phyloP scores from a whole-genome alignment of 64 coral and sea anemone genomes.

The Montipora capricornis region DNA sequence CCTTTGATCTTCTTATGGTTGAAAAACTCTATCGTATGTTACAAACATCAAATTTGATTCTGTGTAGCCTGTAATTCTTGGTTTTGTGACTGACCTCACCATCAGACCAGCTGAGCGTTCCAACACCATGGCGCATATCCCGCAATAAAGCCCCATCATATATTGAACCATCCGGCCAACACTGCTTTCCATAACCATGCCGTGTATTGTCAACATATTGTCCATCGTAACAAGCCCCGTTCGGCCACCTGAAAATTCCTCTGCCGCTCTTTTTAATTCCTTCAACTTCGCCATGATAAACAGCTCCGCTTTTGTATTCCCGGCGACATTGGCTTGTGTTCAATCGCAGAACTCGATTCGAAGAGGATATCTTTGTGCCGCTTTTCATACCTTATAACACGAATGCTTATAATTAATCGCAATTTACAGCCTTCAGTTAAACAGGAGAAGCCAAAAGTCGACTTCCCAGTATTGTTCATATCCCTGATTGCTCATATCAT shows the following conservation, averaged over 20 bases:
- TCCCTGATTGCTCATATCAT: constrained; percentile 26
- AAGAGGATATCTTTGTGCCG: constrained; percentile 7
- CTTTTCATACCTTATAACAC: constrained; percentile 37
- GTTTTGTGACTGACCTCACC: constrained; percentile 68
- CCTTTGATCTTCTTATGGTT: no score
- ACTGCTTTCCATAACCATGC: constrained; percentile 92
- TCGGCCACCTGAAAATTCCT: constrained; percentile 96
- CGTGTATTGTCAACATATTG: constrained; percentile 90
- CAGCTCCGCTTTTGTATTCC: constrained; percentile 90
- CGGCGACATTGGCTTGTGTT: constrained; percentile 88
- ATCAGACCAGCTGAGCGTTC: constrained; percentile 81
- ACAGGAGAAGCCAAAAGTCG: background rate
- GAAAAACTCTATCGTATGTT: no score
- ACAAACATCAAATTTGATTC: no score
- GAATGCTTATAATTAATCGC: no score
- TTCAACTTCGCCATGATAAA: constrained; percentile 89
- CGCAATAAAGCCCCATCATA: constrained; percentile 83
- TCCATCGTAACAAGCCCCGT: constrained; percentile 96
- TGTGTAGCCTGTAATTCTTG: background rate
- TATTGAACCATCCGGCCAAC: constrained; percentile 86
- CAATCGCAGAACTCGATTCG: constrained; percentile 70
- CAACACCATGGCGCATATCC: constrained; percentile 90
- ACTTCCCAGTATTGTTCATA: background rate
- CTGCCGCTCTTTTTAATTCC: constrained; percentile 86
- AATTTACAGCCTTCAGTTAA: background rate